A percentile compares a stretch with the other conserved stretches of the same genome.
Evolutionary conservation across 2,113 vertebrate species (phyloP).

Genomic region (Chaetorhynchus papuensis): DNA sequence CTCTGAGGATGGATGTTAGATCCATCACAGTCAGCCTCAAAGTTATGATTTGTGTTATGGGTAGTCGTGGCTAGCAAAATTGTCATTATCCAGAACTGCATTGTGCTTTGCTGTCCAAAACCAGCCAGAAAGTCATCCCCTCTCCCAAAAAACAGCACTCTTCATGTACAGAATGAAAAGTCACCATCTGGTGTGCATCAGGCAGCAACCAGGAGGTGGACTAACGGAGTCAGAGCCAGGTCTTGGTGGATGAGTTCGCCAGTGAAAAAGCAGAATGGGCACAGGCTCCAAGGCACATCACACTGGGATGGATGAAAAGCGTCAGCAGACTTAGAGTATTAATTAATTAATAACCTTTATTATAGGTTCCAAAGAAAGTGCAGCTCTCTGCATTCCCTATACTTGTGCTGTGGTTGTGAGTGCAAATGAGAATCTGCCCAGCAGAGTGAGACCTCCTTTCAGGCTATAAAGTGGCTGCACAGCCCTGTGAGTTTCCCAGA

Average conservation of each 20-base stretch:
- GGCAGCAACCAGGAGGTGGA: background rate
- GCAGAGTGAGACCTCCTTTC: background rate
- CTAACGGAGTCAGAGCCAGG: background rate
- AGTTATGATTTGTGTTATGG: background rate
- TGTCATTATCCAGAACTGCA: background rate
- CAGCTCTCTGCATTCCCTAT: background rate
- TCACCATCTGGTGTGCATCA: background rate
- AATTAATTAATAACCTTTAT: background rate
- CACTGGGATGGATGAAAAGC: background rate
- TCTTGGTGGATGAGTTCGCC: background rate
- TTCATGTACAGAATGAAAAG: background rate
- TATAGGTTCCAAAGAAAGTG: background rate
- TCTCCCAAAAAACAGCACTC: background rate
- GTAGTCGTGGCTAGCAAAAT: background rate
- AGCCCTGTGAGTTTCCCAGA: background rate
- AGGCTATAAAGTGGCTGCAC: background rate
- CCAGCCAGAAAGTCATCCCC: background rate
- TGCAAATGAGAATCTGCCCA: background rate
- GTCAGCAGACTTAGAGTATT: background rate
- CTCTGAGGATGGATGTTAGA: background rate
- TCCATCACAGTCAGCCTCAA: background rate
- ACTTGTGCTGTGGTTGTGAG: background rate
- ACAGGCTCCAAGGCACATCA: background rate
- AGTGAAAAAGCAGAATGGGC: background rate
- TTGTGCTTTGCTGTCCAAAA: background rate